Percentiles rank a stretch among this genome's conserved stretches.
phyloP scores from a whole-genome alignment of 2,888 invertebrate genomes.

The Ptychoptera contaminata region DNA sequence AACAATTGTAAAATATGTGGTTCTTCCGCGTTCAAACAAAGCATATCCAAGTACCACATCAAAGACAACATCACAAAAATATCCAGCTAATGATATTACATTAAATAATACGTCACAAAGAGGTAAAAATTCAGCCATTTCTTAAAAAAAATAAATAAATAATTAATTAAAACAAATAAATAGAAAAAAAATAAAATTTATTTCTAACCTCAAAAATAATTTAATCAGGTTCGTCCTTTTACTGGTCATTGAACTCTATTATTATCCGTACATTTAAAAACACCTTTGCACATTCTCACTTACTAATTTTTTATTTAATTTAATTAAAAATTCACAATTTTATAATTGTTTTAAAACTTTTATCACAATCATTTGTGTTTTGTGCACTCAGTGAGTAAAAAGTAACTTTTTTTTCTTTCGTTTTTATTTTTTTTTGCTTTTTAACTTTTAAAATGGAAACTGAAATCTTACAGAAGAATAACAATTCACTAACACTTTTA shows the following conservation, averaged over 20 bases:
- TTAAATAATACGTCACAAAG: slow-evolving; percentile 84
- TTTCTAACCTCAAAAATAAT: neutral
- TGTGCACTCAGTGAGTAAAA: too few species aligned
- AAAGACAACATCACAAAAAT: slow-evolving; percentile 83
- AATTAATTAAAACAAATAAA: neutral
- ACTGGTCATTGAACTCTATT: slow-evolving; percentile 11
- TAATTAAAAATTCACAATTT: too few species aligned
- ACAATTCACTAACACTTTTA: too few species aligned
- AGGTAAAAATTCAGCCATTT: slow-evolving; percentile 70
- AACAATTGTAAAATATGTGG: slow-evolving; percentile 49
- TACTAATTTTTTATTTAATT: too few species aligned
- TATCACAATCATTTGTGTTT: too few species aligned
- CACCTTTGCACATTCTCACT: too few species aligned
- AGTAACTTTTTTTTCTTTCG: too few species aligned
- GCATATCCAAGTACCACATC: slow-evolving; percentile 77
- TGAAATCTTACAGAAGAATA: too few species aligned
- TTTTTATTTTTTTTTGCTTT: too few species aligned
- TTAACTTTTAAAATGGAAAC: too few species aligned
- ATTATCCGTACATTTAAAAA: neutral
- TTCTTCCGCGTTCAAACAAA: slow-evolving; percentile 50
- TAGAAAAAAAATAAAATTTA: neutral
- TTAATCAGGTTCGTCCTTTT: slow-evolving; percentile 6
- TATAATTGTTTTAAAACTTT: too few species aligned
- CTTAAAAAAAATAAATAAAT: slow-evolving; percentile 4
- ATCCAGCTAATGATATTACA: slow-evolving; percentile 75